Evolutionary conservation across 1,140 invertebrate species (phyloP), one percentile per base, ranked within the genome.

Genomic region (Yoshiicerus persimilis): DNA sequence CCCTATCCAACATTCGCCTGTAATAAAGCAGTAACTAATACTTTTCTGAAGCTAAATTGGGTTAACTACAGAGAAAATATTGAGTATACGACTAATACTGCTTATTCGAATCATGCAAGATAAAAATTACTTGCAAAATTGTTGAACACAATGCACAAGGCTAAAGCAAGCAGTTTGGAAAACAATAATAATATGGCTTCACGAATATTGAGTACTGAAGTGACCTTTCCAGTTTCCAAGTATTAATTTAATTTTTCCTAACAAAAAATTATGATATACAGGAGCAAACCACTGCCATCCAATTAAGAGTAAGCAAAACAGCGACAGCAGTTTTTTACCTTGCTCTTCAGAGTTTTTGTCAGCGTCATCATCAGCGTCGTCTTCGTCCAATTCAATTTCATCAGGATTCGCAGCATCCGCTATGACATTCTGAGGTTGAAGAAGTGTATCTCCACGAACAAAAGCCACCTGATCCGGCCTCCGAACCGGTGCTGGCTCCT

Each of bases 331-430:
- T n/a, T 32, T 16, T 8, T 75, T 75, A 87, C 75, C 86, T 75
- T 95, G 94, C 10, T 95, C 94, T 70, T 56, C 47, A 0, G 47
- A 56, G 86, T 95, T 95, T 9, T 96, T 95, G 66, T 96, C 95
- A 27, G 95, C 95, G 62, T 96, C 95, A 86, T 93, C 96, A 92
- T 80, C 75, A 23, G n/a, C 70, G 6, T 77, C 75, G 8, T 38
- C 86, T 5, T 95, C 95, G 91, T 96, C 96, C 92, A 99, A 96
- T 92, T 98, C 94, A 92, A 99, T 98, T 93, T 99, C 97, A 93
- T 98, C 98, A 23, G 98, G 98, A 95, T 99, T 99, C 41, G 95
- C 94, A 1, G 97, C 95, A 89, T 93, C 93, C 2, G 93, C 93
- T 86, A 94, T 95, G 87, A 94, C 94, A 90, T 96, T 95, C 89